Conservation (phyloP, 2,113 vertebrate species). For the Scytalopus superciliaris region DNA sequence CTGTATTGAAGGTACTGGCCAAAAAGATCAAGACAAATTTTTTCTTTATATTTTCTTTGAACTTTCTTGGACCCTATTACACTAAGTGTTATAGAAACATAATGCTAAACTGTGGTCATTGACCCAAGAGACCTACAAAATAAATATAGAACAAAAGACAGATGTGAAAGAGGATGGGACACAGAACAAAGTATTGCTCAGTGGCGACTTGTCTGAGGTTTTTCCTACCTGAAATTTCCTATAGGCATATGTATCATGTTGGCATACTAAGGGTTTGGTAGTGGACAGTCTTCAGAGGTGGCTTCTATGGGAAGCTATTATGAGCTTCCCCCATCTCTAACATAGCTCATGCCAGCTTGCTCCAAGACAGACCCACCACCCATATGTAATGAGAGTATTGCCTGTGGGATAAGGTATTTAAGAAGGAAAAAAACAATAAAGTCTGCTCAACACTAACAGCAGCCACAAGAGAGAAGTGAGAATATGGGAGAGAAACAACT, state of each 20-base stretch:
- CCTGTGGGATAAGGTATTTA: neutral
- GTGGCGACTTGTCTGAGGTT: neutral
- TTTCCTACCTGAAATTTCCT: neutral
- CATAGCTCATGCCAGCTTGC: neutral
- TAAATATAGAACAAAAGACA: neutral
- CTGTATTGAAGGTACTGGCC: neutral
- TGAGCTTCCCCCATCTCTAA: neutral
- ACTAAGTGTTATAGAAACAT: neutral
- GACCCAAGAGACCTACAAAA: neutral
- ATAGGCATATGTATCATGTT: accelerated
- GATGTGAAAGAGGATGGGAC: neutral
- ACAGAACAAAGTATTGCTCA: neutral
- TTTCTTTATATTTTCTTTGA: neutral
- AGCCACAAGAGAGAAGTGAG: neutral
- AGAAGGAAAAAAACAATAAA: neutral
- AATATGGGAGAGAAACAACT: neutral
- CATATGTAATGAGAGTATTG: no score
- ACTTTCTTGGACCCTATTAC: neutral
- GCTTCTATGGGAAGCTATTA: neutral
- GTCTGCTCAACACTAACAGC: no score
- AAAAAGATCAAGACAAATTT: neutral
- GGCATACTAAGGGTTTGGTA: neutral
- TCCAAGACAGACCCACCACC: neutral
- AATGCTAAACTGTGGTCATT: neutral
- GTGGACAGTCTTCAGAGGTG: neutral